Base-by-base conservation (phyloP, 1,140 invertebrate genomes). In the Sarcophaga bullata region DNA sequence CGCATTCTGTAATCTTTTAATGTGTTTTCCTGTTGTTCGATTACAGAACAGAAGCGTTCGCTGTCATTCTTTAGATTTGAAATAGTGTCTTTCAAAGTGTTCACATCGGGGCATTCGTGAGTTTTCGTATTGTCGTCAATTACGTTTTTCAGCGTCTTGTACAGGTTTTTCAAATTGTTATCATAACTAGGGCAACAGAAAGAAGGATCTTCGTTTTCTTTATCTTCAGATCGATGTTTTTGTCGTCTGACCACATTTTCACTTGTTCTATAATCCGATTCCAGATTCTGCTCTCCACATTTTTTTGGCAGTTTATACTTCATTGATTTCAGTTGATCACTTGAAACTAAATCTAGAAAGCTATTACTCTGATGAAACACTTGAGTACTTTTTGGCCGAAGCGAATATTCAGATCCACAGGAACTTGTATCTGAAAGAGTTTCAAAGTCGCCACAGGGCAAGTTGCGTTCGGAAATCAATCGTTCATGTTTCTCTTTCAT, bases 401-500 rank as follows among this genome's bases (percentile, higher is more conserved):
- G 17, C 0, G 86, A 85, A 17, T 76, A 25, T 10, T 84, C 80
- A 0, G 88, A 87, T 9, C 49, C 81, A 0, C 83, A 81, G 78
- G 86, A 87, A 80, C 80, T 83, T 49, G 80, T 81, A 19, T 83
- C 82, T 78, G 73, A 49, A 68, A 81, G 73, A 17, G 47, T 73
- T 19, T 83, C 76, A 17, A 58, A 80, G 10, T 78, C 82, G 8
- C 80, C 80, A 25, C 25, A 37, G n/a, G 75, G 49, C 19, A 68
- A 54, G 8, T 54, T 80, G n/a, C 85, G 62, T 2, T 81, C 80
- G 73, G 73, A 75, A 9, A 85, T 86, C 50, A 87, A 88, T 0
- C 85, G 82, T 15, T 86, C 80, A 73, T 89, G 87, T 72, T 89
- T 89, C 78, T 86, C 86, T 50, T 89, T 86, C 88, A 89, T 89